Evolutionary conservation across 2,797 vertebrate genomes (phyloP).

Genomic region (Anolis apletophallus): DNA sequence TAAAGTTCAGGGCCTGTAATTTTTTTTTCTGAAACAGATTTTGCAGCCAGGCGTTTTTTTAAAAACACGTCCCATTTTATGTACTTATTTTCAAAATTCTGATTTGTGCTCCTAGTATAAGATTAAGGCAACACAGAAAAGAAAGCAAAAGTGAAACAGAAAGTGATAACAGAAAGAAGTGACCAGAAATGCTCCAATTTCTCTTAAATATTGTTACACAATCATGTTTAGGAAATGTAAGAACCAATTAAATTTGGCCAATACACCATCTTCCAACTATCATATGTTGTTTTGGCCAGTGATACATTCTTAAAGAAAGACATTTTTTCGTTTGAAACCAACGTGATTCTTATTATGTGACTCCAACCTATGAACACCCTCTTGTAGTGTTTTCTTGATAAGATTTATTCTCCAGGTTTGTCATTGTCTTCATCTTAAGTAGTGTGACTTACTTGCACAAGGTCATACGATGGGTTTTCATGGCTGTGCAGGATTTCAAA

Average conservation of each 20-base stretch:
- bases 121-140: not conserved
- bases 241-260: not conserved
- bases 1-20: not conserved
- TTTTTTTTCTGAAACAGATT: not conserved
- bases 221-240: not conserved
- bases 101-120: not conserved
- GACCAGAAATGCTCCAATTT: not conserved
- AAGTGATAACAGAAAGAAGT: not conserved
- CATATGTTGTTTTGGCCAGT: not conserved
- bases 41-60: not conserved
- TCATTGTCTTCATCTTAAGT: too few relatives aligned
- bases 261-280: not conserved
- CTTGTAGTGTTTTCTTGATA: too few relatives aligned
- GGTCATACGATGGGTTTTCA: too few relatives aligned
- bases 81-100: not conserved
- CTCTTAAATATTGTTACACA: too few relatives aligned
- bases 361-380: too few relatives aligned
- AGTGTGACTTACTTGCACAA: too few relatives aligned
- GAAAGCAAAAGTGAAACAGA: not conserved
- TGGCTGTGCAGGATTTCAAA: too few relatives aligned
- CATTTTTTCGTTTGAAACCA: not conserved
- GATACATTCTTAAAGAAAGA: not conserved
- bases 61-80: not conserved
- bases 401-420: too few relatives aligned
- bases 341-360: not conserved